These are phyloP conservation scores for Matsumurasca onukii DNA, from an alignment of 1,140 invertebrate genomes.

Conservation along the genomic window DNA sequence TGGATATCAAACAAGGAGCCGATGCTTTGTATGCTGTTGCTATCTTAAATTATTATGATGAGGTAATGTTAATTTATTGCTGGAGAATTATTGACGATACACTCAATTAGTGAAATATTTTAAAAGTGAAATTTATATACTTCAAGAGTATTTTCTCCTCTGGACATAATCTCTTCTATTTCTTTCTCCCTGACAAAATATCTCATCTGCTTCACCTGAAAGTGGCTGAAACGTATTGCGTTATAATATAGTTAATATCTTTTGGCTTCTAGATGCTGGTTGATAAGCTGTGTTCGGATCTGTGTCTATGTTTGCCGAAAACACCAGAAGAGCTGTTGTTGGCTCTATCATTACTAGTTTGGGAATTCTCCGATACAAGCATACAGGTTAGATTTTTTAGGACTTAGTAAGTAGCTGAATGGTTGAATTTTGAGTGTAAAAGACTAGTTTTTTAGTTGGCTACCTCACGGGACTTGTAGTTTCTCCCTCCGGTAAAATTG, in stretches of 20 bases:
- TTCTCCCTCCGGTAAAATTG: too few relatives aligned
- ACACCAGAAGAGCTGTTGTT: slow-evolving; percentile 61
- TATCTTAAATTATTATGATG: slow-evolving; percentile 68
- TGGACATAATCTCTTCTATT: background rate
- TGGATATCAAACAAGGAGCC: slow-evolving; percentile 66
- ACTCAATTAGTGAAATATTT: background rate
- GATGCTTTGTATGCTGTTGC: slow-evolving; percentile 70
- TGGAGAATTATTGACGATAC: slow-evolving; percentile 12
- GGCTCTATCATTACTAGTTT: slow-evolving; percentile 71
- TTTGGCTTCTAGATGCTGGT: slow-evolving; percentile 49
- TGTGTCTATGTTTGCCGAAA: slow-evolving; percentile 54
- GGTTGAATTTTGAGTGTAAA: background rate
- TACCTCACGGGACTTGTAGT: too few relatives aligned
- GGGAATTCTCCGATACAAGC: slow-evolving; percentile 67
- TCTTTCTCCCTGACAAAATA: too few relatives aligned
- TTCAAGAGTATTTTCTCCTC: background rate
- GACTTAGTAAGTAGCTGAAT: background rate
- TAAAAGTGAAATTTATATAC: background rate
- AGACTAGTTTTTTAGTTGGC: background rate
- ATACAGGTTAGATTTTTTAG: slow-evolving; percentile 52
- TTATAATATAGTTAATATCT: too few relatives aligned
- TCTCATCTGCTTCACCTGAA: too few relatives aligned
- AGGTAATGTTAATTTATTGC: slow-evolving; percentile 50
- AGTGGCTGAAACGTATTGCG: too few relatives aligned
- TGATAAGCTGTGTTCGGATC: slow-evolving; percentile 53